phyloP scores from a whole-genome alignment of 2,888 invertebrate genomes.

The Tricholauxania praeusta region DNA sequence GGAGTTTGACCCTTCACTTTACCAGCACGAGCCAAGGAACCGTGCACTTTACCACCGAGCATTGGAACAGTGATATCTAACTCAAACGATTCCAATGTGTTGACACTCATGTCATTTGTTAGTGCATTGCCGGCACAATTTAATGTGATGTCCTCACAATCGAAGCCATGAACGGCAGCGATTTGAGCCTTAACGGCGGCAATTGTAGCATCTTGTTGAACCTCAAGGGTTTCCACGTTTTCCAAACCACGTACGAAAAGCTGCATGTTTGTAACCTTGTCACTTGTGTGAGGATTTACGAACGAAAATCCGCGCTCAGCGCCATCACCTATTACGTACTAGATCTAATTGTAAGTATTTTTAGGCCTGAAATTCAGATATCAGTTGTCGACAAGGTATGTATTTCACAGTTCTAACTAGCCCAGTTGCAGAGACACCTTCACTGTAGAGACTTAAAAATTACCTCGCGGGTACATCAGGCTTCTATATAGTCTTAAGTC shows the following conservation, averaged over 20 bases:
- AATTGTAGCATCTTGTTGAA: conserved; percentile 64
- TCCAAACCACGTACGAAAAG: conserved; percentile 68
- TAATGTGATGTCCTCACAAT: conserved; percentile 74
- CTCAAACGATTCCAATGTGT: conserved; percentile 75
- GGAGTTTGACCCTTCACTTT: conserved; percentile 99
- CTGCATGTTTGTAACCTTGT: conserved; percentile 63
- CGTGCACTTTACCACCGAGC: conserved; percentile 99
- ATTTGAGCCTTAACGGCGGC: conserved; percentile 65
- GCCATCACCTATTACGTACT: too few species aligned
- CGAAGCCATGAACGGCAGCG: conserved; percentile 60
- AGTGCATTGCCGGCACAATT: conserved; percentile 77
- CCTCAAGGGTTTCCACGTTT: conserved; percentile 64
- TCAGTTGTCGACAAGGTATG: too few species aligned
- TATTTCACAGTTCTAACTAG: too few species aligned
- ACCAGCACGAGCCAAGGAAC: conserved; percentile 99
- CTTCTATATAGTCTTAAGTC: too few species aligned
- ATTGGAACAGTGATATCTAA: conserved; percentile 86
- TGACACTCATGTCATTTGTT: conserved; percentile 76
- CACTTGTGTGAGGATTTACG: too few species aligned
- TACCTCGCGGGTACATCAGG: too few species aligned
- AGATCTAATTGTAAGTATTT: too few species aligned
- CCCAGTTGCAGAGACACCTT: too few species aligned
- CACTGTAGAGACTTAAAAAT: too few species aligned
- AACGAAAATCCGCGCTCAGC: too few species aligned
- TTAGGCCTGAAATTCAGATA: too few species aligned